A percentile compares a stretch with the other conserved stretches of the same genome.
Evolutionary conservation across 1,140 invertebrate species (phyloP).

Genomic region (Ptiloglossa arizonensis): DNA sequence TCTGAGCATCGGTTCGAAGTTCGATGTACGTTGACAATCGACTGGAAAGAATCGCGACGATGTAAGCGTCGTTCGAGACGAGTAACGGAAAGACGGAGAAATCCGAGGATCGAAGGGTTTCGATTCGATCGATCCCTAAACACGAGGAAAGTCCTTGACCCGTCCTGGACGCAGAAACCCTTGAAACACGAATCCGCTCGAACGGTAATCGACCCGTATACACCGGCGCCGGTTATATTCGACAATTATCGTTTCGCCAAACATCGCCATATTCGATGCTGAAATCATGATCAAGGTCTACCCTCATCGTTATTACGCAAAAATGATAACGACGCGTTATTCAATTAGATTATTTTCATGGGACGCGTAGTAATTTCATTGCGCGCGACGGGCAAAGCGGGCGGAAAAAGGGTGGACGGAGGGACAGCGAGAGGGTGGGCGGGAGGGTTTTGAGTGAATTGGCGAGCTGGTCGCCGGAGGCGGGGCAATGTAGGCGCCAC

Average conservation of each 20-base stretch:
- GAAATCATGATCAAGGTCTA: constrained; percentile 56
- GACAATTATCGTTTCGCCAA: constrained; percentile 30
- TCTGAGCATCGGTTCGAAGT: too few relatives aligned
- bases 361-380: constrained; percentile 59
- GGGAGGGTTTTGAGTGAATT: constrained; percentile 60
- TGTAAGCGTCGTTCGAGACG: too few relatives aligned
- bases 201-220: constrained; percentile 13
- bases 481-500: constrained; percentile 52
- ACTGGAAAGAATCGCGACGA: too few relatives aligned
- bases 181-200: constrained; percentile 1
- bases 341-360: constrained; percentile 66
- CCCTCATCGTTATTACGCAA: constrained; percentile 46
- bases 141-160: background rate
- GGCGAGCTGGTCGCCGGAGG: constrained; percentile 44
- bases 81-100: too few relatives aligned
- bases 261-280: constrained; percentile 10
- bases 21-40: too few relatives aligned
- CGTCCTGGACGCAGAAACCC: background rate
- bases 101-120: too few relatives aligned
- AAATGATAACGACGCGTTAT: constrained; percentile 60
- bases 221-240: constrained; percentile 10
- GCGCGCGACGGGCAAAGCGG: constrained; percentile 39
- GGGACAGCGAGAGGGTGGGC: background rate
- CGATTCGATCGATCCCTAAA: too few relatives aligned
- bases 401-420: constrained; percentile 32